Evolutionary conservation across 64 coral and sea anemone genomes (phyloP), one percentile per base, ranked within the genome.

Genomic region (Actinia equina): DNA sequence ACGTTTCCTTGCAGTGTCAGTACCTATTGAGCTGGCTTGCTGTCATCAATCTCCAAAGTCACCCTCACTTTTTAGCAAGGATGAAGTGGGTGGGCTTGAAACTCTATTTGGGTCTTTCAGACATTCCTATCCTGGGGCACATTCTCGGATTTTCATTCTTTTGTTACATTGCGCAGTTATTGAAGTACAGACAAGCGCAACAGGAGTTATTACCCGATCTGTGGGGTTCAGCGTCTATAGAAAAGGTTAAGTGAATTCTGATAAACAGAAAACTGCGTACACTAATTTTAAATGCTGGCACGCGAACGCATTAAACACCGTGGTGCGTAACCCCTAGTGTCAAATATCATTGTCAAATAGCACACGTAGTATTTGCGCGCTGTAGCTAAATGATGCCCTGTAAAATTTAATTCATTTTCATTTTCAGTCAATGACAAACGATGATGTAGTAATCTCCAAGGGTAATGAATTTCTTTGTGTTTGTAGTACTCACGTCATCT

Each of bases 281-380:
- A 81, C 78, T 81, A 81, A 81, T 81, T 81, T 81, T 81, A 81
- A 81, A 81, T 81, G 78, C 78, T 81, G 78, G 78, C 78, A 81
- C 78, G 78, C 78, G 78, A 81, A 81, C 78, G 78, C 41, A 81
- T 81, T 81, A 81, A 52, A 81, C 49, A 81, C 49, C 41, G 17
- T 52, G 69, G 69, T 17, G 78, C 22, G 17, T 81, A 81, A 81
- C 43, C 69, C 27, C 25, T 74, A 6, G 78, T 37, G 78, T 81
- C 78, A 81, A 10, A 52, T 81, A 81, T 81, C 78, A 44, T 81
- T 6, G 43, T 52, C 42, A 79, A 81, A 44, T 81, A 81, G 78
- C 78, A 81, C 69, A 74, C 69, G 69, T 30, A 74, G 69, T 74
- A 74, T 74, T 74, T 74, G 26, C 69, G 69, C 69, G n/a, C 69